Evolutionary conservation across 2,113 vertebrate species (phyloP), one percentile per base, ranked within the genome.

Genomic region (Cryptotis parvus): DNA sequence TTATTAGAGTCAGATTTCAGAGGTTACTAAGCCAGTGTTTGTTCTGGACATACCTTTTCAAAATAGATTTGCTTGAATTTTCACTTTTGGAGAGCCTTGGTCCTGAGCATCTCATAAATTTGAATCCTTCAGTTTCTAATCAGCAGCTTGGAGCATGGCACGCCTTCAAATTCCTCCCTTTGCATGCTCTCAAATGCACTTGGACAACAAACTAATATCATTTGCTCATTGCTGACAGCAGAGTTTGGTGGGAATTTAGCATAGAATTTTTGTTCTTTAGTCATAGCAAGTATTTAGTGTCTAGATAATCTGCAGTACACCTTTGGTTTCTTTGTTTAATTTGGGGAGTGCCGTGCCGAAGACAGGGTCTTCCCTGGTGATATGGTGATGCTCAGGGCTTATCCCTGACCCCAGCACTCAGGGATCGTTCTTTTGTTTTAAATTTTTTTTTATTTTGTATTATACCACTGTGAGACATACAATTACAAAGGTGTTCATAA

Each of bases 21-120:
- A 85, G 37, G 65, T 49, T 80, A 20, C 14, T 79, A 85, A 86
- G 31, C 61, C 29, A 29, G 27, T 65, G 27, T 65, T 65, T 31
- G 73, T 72, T 76, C 52, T 37, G 72, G 66, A 73, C 22, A 41
- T 66, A n/a, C 18, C 35, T 84, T 89, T 94, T 55, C 72, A 88
- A 45, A 83, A 39, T 69, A 78, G 85, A 88, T 73, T 45, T 20
- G 31, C 79, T 79, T 14, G 5, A 31, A 41, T 35, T 55, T 63
- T 16, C 84, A 22, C 29, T 88, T 94, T 85, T 61, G 45, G 61
- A 80, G 58, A 87, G 9, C 45, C 16, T 41, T 65, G 41, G 63
- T 79, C 22, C 49, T 45, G 4, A 18, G 5, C 2, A 1, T 58
- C 33, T 72, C 20, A 33, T 91, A 26, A 63, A 43, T 29, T 39